Conservation (phyloP, 2,113 vertebrate species). For the Bucco capensis region DNA sequence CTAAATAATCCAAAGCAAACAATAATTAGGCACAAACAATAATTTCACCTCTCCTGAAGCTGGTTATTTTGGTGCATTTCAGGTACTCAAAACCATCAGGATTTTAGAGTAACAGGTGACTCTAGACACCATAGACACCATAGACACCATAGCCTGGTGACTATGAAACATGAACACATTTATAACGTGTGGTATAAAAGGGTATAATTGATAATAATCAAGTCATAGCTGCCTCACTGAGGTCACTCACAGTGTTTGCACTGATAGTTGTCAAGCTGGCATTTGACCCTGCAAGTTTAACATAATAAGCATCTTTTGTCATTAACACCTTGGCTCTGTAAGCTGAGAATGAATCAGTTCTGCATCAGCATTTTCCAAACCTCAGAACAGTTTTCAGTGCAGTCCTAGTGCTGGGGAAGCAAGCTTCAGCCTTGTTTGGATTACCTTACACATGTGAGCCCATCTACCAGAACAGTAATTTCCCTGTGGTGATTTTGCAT, state of each 20-base stretch:
- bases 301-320: fast-evolving
- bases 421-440: neutral
- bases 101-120: neutral
- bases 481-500: neutral
- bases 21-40: neutral
- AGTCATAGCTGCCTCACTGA: neutral
- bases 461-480: constrained; percentile 22
- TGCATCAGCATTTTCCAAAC: neutral
- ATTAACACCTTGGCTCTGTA: neutral
- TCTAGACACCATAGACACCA: too few relatives aligned
- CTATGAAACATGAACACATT: neutral
- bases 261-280: neutral
- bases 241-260: neutral
- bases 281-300: neutral
- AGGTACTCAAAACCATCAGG: neutral
- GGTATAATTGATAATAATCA: neutral
- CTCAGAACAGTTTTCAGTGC: neutral
- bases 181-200: neutral
- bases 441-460: neutral
- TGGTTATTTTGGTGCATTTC: neutral
- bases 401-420: neutral
- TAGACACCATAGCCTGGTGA: too few relatives aligned
- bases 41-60: neutral
- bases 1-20: neutral
- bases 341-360: neutral